Conservation (phyloP, 2,113 vertebrate genomes). For the Eublepharis macularius region DNA sequence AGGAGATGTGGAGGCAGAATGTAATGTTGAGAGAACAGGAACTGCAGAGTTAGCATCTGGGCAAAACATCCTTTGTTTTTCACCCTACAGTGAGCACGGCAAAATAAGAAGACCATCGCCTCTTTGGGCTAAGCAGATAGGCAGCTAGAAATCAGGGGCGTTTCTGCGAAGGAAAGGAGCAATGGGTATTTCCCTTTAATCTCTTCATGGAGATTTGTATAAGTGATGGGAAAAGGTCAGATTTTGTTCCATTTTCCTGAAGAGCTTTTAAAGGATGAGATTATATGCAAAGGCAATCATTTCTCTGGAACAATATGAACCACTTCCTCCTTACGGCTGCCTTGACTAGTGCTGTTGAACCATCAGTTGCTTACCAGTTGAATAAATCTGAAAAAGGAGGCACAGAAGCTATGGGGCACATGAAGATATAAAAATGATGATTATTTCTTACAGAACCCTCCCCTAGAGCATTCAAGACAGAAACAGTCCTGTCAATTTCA, state of each 20-base stretch:
- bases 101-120: not conserved
- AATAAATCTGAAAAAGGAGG: not conserved
- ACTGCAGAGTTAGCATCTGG: not conserved
- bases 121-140: not conserved
- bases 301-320: not conserved
- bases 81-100: not conserved
- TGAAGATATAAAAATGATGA: too few relatives aligned
- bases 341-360: not conserved
- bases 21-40: not conserved
- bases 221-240: not conserved
- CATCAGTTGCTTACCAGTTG: not conserved
- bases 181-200: not conserved
- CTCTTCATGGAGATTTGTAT: not conserved
- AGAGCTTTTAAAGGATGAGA: not conserved
- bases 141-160: not conserved
- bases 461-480: too few relatives aligned
- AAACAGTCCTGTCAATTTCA: too few relatives aligned
- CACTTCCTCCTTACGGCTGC: not conserved
- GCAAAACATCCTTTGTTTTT: not conserved
- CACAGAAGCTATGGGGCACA: not conserved
- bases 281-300: not conserved
- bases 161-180: not conserved
- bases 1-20: not conserved
- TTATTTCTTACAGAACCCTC: too few relatives aligned
- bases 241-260: not conserved